Evolutionary conservation across 2,888 invertebrate genomes (phyloP).

Genomic region (Papilio elwesi): DNA sequence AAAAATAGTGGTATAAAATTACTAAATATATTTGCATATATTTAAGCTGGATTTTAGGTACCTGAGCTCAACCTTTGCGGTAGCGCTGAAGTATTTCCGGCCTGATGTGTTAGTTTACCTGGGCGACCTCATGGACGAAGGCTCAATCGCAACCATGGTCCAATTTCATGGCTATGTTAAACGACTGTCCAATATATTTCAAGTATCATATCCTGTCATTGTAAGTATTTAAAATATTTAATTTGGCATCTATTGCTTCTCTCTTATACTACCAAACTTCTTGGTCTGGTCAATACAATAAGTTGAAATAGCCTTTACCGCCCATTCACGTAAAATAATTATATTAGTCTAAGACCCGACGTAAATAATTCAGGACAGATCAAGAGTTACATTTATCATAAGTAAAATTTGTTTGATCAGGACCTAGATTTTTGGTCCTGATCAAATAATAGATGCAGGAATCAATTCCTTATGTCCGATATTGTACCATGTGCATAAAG

Average conservation of each 20-base stretch:
- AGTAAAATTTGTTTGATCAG: too few relatives aligned
- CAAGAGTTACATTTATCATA: too few relatives aligned
- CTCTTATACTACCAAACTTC: too few relatives aligned
- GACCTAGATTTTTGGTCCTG: too few relatives aligned
- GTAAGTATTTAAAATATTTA: constrained; percentile 52
- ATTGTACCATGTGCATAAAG: too few relatives aligned
- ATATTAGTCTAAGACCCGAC: too few relatives aligned
- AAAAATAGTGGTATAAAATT: not conserved
- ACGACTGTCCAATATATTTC: constrained; percentile 85
- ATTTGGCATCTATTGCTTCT: not conserved
- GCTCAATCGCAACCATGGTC: constrained; percentile 88
- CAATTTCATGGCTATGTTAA: constrained; percentile 90
- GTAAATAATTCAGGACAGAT: too few relatives aligned
- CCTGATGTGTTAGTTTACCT: constrained; percentile 95
- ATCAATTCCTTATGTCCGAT: too few relatives aligned
- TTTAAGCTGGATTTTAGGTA: constrained; percentile 84
- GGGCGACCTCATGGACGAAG: constrained; percentile 98
- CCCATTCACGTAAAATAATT: too few relatives aligned
- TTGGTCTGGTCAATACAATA: too few relatives aligned
- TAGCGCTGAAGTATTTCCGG: constrained; percentile 87
- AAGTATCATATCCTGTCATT: constrained; percentile 59
- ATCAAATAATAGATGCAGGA: too few relatives aligned
- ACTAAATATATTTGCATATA: constrained; percentile 36
- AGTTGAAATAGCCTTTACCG: too few relatives aligned
- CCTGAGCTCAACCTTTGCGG: constrained; percentile 89